Evolutionary conservation across 1,140 invertebrate genomes (phyloP), one percentile per base, ranked within the genome.

Genomic region (Drosophila ficusphila): DNA sequence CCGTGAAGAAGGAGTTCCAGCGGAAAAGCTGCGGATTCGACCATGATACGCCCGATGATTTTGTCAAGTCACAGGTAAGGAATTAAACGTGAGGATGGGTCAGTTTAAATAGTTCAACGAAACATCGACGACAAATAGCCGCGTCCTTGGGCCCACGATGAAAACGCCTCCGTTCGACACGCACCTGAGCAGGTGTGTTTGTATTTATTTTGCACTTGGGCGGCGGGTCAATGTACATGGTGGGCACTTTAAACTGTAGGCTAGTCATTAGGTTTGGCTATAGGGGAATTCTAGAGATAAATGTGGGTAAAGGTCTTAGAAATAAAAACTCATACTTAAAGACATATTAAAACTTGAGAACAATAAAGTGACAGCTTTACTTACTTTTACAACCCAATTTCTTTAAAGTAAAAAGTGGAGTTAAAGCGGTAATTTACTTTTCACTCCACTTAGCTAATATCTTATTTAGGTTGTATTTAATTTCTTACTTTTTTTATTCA

Each of bases 31-130:
- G 90, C 53, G 90, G 90, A 5, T 91, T 91, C 19, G 82, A 91
- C 52, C 90, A 91, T 51, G 64, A 82, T 57, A 76, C 90, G 8
- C 78, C 90, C 49, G 83, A 91, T 74, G 90, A 91, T 52, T 91
- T 91, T 54, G 86, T 91, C 21, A 91, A 89, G 51, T 91, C 90
- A 2, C 90, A 91, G 76, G 90, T 91, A 67, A 91, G 75, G 44
- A 39, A 18, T 7, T 25, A 34, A 6, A 3, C 11, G n/a, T n/a
- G n/a, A 21, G 54, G 46, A 27, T 46, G 49, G 23, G 31, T 14
- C 25, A 51, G 44, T 36, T 49, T 34, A 27, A 60, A 57, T 33
- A 34, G 60, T 61, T 64, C 60, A 33, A 61, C 27, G 39, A 23
- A 53, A 29, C 36, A 12, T 53, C 11, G 14, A 53, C 16, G 34